A percentile compares a stretch with the other conserved stretches of the same genome.
Evolutionary conservation across 2,888 invertebrate genomes (phyloP).

Genomic region (Molorchus minor): DNA sequence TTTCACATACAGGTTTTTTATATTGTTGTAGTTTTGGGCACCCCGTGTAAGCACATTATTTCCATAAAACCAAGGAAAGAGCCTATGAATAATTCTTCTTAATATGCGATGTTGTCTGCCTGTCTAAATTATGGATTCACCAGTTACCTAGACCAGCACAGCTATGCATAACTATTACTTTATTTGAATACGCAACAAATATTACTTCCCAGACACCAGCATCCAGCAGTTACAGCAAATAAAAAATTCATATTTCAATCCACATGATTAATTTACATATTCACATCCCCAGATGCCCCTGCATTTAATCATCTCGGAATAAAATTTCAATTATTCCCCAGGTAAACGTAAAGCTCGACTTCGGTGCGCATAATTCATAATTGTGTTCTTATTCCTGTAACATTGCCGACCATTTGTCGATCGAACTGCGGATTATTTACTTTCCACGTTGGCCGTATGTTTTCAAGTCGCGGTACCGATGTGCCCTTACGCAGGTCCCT

Average conservation of each 20-base stretch:
- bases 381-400: conserved; percentile 17
- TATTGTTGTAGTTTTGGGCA: too few relatives aligned
- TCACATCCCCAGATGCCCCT: not conserved
- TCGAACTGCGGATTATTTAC: conserved; percentile 25
- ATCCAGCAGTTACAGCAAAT: not conserved
- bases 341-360: conserved; percentile 3
- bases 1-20: too few relatives aligned
- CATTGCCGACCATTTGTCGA: conserved; percentile 31
- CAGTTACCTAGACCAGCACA: too few relatives aligned
- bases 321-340: conserved; percentile 13
- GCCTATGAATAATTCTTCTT: too few relatives aligned
- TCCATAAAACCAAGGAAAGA: too few relatives aligned
- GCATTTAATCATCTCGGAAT: conserved; percentile 2
- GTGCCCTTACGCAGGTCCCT: conserved; percentile 40
- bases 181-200: too few relatives aligned
- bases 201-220: not conserved
- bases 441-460: conserved; percentile 28
- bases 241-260: not conserved
- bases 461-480: conserved; percentile 25
- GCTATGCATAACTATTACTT: too few relatives aligned
- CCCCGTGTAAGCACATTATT: too few relatives aligned
- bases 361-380: conserved; percentile 11
- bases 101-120: too few relatives aligned
- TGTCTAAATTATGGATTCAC: too few relatives aligned
- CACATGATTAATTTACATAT: conserved; percentile 2